Base-by-base conservation (phyloP, 2,797 vertebrate species). In the Tapirus indicus region DNA sequence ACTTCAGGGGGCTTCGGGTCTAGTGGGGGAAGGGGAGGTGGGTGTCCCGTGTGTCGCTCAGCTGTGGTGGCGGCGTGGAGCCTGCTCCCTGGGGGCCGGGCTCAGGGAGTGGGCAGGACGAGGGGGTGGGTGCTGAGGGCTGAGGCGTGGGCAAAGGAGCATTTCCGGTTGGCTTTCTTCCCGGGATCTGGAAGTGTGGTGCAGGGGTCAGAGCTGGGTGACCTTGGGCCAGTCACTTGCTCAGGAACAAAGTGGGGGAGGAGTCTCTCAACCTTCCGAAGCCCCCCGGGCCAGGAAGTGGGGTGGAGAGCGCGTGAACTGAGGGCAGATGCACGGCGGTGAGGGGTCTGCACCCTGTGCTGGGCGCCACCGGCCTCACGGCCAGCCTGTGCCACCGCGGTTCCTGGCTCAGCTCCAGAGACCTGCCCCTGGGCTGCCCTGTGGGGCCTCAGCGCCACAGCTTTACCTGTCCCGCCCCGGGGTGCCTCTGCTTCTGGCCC, bases 171-270 rank as follows among this genome's bases (percentile, higher is more conserved):
- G 68, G 20, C 92, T 82, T 38, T 68, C 58, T 69, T 72, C 64
- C 68, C 0, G 3, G 25, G 25, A 17, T 78, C 38, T 18, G 41
- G 56, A 78, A 23, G 13, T 7, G 2, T 18, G 23, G 12, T 35
- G 20, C 8, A 25, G 21, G 21, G 4, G 38, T 56, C 62, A 32
- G 38, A 38, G 44, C 79, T 60, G 18, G 20, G 69, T 90, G 95
- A 93, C 88, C 84, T 96, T 82, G 94, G 66, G 72, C 75, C 21
- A n/a, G 68, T 93, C 86, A 56, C 64, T 96, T 88, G 38, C 83
- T 92, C 41, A 54, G 86, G 91, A 91, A 25, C 68, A 83, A 78
- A 83, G 71, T 14, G 56, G 38, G 71, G 9, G 14, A 23, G 21
- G 23, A 29, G 6, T 27, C 64, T 21, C 8, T 41, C 16, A 83